A percentile compares a stretch with the other conserved stretches of the same genome.
Evolutionary conservation across 2,888 invertebrate genomes (phyloP).

Genomic region (Diplazon laetatorius): DNA sequence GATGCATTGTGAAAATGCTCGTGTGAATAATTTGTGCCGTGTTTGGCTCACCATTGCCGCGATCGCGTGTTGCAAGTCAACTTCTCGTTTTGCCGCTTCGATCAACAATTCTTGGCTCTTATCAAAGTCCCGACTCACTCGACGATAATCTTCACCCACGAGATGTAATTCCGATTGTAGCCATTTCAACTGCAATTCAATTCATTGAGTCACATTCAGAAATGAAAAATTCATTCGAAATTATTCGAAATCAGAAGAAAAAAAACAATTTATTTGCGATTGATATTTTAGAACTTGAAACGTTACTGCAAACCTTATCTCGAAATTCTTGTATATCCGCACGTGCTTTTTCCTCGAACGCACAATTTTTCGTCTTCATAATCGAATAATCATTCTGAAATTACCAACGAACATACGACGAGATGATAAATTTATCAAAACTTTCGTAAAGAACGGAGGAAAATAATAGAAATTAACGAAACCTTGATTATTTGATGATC

Average conservation of each 20-base stretch:
- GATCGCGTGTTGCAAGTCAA: constrained; percentile 71
- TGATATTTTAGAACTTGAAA: background rate
- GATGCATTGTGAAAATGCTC: no score
- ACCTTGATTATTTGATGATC: constrained; percentile 76
- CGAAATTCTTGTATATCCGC: constrained; percentile 71
- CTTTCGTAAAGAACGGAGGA: background rate
- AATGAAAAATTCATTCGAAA: background rate
- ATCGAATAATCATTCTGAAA: constrained; percentile 76
- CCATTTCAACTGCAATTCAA: constrained; percentile 71
- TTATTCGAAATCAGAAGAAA: no score
- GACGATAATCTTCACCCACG: constrained; percentile 70
- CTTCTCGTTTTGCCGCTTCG: constrained; percentile 70
- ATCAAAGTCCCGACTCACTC: constrained; percentile 70
- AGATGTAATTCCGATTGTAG: constrained; percentile 68
- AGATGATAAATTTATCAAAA: background rate
- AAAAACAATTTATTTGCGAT: no score
- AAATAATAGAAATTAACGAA: background rate
- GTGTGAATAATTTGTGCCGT: constrained; percentile 22
- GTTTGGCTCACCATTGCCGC: constrained; percentile 68
- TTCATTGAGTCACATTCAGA: background rate
- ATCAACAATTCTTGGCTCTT: constrained; percentile 70
- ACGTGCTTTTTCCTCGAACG: constrained; percentile 70
- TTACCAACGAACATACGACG: constrained; percentile 29
- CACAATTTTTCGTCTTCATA: constrained; percentile 69
- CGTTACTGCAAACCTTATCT: constrained; percentile 66